Conservation (phyloP, 2,113 vertebrate genomes). For the Nematolebias whitei region DNA sequence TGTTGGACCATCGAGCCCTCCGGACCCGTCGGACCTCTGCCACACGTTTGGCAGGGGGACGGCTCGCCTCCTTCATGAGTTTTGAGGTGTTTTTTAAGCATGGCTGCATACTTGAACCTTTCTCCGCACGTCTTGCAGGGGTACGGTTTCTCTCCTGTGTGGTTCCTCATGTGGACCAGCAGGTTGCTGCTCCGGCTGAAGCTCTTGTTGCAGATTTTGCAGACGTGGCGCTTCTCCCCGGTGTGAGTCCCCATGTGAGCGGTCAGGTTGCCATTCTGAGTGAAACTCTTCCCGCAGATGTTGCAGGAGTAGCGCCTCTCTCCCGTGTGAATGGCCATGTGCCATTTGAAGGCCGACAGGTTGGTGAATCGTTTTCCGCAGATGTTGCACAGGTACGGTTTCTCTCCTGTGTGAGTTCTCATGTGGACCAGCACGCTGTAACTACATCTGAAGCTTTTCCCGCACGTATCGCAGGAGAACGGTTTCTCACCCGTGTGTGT, state of each 20-base stretch:
- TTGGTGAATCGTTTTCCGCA: conserved; percentile 16
- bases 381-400: conserved; percentile 1
- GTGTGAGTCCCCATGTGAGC: conserved; percentile 7
- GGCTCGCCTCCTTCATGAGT: background rate
- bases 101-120: background rate
- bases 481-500: conserved; percentile 16
- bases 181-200: conserved; percentile 7
- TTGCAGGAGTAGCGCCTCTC: conserved; percentile 4
- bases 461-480: conserved; percentile 1
- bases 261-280: background rate
- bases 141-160: conserved; percentile 9
- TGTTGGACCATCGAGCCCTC: background rate
- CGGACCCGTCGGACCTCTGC: background rate
- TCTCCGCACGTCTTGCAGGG: conserved; percentile 3
- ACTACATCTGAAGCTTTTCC: background rate
- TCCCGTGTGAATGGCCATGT: conserved; percentile 7
- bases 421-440: conserved; percentile 5
- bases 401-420: conserved; percentile 12
- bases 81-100: background rate
- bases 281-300: background rate
- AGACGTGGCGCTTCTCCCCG: background rate
- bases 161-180: conserved; percentile 3
- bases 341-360: background rate
- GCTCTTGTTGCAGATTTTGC: background rate
- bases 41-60: background rate